Evolutionary conservation across 53 echinoderm and acorn worm genomes (phyloP).

Genomic region (Echinometra lucunter): DNA sequence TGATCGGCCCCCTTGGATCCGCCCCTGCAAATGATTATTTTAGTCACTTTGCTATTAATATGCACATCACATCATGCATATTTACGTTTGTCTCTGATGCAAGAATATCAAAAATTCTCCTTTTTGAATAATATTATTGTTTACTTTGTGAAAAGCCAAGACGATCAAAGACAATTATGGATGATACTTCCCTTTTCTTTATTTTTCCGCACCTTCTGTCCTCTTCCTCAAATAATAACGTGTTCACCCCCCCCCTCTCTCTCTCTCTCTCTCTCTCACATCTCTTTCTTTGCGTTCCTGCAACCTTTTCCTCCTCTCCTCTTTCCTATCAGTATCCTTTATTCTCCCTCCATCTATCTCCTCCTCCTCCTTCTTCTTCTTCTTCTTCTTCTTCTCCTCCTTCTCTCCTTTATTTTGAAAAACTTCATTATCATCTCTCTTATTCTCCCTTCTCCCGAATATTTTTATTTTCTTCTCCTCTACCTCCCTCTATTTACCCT

Average conservation of each 20-base stretch:
- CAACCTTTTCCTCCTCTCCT: background rate
- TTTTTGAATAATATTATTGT: too few species aligned
- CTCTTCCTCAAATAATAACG: too few species aligned
- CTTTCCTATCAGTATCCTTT: background rate
- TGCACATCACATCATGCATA: too few species aligned
- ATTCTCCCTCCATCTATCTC: background rate
- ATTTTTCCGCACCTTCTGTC: background rate
- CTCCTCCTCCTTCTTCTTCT: background rate
- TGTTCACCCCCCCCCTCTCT: background rate
- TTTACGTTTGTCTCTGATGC: too few species aligned
- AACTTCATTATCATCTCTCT: background rate
- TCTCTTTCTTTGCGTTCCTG: background rate
- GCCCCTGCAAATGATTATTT: too few species aligned
- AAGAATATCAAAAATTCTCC: too few species aligned
- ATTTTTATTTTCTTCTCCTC: background rate
- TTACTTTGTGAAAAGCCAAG: too few species aligned
- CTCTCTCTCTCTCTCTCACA: background rate
- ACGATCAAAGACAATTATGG: too few species aligned
- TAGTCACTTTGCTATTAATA: too few species aligned
- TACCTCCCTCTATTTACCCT: too few species aligned
- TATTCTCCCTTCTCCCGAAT: background rate
- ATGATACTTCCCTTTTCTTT: background rate
- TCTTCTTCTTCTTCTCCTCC: background rate
- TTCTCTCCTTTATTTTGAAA: background rate
- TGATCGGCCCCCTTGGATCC: too few species aligned